Evolutionary conservation across 2,797 vertebrate species (phyloP).

Genomic region (Chaetophractus vellerosus): DNA sequence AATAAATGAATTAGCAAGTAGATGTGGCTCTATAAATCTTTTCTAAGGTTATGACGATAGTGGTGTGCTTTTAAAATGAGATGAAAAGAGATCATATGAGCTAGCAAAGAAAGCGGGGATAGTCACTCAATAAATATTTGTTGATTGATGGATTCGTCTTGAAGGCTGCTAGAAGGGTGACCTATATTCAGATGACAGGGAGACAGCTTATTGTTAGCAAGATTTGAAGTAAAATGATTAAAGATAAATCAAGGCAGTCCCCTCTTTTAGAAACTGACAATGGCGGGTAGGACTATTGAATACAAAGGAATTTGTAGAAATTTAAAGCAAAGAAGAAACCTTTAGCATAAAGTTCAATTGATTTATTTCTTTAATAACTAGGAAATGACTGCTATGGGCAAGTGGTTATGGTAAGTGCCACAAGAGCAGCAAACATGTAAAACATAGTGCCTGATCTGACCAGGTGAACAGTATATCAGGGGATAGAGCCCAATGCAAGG

Average conservation of each 20-base stretch:
- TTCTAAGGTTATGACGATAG: constrained; percentile 45
- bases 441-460: not conserved
- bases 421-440: not conserved
- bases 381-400: not conserved
- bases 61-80: constrained; percentile 32
- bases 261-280: constrained; percentile 13
- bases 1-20: constrained; percentile 37
- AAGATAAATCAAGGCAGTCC: constrained; percentile 50
- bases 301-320: constrained; percentile 12
- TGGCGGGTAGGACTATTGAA: not conserved
- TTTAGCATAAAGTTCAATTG: not conserved
- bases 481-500: not conserved
- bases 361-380: constrained; percentile 30
- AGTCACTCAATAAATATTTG: constrained; percentile 66
- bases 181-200: constrained; percentile 48
- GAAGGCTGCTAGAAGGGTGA: constrained; percentile 59
- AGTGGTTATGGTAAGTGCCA: not conserved
- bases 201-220: constrained; percentile 41
- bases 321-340: not conserved
- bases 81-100: constrained; percentile 29
- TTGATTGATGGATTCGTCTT: constrained; percentile 65
- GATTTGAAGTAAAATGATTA: constrained; percentile 50
- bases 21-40: not conserved
- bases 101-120: constrained; percentile 6
- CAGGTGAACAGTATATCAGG: not conserved